Evolutionary conservation across 2,888 invertebrate species (phyloP).

Genomic region (Phania funesta): DNA sequence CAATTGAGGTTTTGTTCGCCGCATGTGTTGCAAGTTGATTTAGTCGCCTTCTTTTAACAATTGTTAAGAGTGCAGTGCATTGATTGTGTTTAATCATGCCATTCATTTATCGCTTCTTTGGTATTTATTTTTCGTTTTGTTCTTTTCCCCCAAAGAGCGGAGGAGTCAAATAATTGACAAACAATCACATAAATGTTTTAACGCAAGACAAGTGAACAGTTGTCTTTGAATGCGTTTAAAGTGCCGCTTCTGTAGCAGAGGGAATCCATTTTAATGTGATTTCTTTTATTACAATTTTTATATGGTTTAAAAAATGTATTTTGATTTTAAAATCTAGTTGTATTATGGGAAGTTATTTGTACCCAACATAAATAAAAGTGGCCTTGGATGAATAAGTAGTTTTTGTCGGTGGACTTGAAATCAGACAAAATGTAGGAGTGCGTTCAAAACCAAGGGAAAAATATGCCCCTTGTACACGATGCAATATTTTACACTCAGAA

Average conservation of each 20-base stretch:
- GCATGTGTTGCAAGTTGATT: constrained; percentile 37
- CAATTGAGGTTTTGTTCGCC: constrained; percentile 45
- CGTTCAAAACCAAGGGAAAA: no score
- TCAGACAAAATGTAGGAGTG: no score
- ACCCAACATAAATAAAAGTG: no score
- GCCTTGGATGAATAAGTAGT: no score
- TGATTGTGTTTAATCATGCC: constrained; percentile 53
- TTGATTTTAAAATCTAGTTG: no score
- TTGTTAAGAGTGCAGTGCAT: constrained; percentile 38
- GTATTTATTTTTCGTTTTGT: constrained; percentile 33
- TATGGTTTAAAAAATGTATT: no score
- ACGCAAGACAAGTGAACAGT: constrained; percentile 60
- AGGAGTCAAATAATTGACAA: constrained; percentile 71
- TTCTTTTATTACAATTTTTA: no score
- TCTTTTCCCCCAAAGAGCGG: constrained; percentile 45
- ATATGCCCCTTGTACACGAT: no score
- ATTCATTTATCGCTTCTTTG: constrained; percentile 54
- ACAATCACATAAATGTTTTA: constrained; percentile 70
- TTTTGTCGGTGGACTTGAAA: no score
- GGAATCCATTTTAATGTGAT: background rate
- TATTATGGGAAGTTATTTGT: no score
- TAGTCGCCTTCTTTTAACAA: constrained; percentile 36
- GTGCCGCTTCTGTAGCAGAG: constrained; percentile 31
- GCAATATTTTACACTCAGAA: no score
- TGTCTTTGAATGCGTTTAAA: constrained; percentile 40